Evolutionary conservation across 2,113 vertebrate genomes (phyloP).

Genomic region (Podarcis muralis): DNA sequence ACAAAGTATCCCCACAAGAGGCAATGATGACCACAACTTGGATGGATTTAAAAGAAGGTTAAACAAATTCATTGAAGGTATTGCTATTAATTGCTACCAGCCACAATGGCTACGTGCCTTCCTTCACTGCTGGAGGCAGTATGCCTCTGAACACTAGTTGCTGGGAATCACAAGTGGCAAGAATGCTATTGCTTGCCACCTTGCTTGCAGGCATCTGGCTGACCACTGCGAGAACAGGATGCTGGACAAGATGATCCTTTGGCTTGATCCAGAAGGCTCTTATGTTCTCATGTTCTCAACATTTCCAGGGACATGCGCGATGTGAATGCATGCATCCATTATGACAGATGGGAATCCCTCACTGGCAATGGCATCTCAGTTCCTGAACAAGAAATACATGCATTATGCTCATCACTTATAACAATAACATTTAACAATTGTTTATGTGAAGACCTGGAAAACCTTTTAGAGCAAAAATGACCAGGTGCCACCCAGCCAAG

Average conservation of each 20-base stretch:
- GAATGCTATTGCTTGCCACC: background rate
- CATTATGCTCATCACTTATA: background rate
- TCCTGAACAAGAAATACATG: background rate
- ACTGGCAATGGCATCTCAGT: background rate
- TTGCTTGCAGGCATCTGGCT: too few relatives aligned
- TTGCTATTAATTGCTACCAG: background rate
- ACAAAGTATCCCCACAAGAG: background rate
- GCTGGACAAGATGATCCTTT: too few relatives aligned
- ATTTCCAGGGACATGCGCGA: too few relatives aligned
- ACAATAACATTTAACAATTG: background rate
- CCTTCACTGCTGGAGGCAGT: too few relatives aligned
- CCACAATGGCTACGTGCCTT: background rate
- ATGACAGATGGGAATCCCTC: too few relatives aligned
- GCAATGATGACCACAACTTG: background rate
- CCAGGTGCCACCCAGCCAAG: background rate
- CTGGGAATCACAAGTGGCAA: background rate
- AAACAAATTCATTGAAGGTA: background rate
- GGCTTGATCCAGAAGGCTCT: too few relatives aligned
- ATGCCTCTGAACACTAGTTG: too few relatives aligned
- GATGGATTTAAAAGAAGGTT: background rate
- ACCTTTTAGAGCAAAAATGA: background rate
- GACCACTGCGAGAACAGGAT: too few relatives aligned
- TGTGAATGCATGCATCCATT: background rate
- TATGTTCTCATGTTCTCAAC: too few relatives aligned
- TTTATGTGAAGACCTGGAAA: background rate